Percentiles rank a stretch among this genome's conserved stretches.
Conservation (phyloP, 2,113 vertebrate genomes). For the Ibidorhyncha struthersii region DNA sequence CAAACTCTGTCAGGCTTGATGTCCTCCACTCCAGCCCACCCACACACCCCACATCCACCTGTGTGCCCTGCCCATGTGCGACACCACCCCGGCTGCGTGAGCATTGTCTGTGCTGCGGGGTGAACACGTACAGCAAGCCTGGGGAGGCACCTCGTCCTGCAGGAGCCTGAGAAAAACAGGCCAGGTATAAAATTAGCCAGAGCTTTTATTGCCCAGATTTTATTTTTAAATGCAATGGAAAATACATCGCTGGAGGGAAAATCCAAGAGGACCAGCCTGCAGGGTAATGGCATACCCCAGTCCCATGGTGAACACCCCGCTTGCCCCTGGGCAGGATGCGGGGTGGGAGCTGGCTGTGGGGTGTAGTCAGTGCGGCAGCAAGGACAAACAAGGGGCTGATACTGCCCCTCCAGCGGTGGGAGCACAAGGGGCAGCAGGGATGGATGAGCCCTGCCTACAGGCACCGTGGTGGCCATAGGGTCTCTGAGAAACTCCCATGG, state of each 20-base stretch:
- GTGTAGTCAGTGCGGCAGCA: not conserved
- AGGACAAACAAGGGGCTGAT: not conserved
- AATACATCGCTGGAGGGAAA: not conserved
- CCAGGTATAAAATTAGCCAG: not conserved
- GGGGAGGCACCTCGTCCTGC: not conserved
- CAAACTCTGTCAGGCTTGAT: accelerated
- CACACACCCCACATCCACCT: not conserved
- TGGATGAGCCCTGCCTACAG: not conserved
- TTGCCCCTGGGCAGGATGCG: accelerated
- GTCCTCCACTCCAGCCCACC: not conserved
- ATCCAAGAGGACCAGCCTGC: not conserved
- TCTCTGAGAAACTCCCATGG: not conserved
- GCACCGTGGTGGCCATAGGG: too few species aligned
- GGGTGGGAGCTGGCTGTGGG: not conserved
- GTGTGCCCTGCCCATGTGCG: accelerated
- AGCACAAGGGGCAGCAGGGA: not conserved
- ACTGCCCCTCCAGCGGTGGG: not conserved
- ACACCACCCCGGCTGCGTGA: accelerated
- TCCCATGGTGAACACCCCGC: too few species aligned
- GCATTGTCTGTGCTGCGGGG: accelerated
- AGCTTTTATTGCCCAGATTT: not conserved
- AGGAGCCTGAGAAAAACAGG: not conserved
- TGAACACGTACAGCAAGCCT: accelerated
- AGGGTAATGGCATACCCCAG: accelerated
- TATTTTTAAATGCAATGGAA: constrained; percentile 19